These are phyloP conservation scores for Endomychus coccineus DNA, from an alignment of 2,888 invertebrate genomes.

Conservation along the genomic window DNA sequence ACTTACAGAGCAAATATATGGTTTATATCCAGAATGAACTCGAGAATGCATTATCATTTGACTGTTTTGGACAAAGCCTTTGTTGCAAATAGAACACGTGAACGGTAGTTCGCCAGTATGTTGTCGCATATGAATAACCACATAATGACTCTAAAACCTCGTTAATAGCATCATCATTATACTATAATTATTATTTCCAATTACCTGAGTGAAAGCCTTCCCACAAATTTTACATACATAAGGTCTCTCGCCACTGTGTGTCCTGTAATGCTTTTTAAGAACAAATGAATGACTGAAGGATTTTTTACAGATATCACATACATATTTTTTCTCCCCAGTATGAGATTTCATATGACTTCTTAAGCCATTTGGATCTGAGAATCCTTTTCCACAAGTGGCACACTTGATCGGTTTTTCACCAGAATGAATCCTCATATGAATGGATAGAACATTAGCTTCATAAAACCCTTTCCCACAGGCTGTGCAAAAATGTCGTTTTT, in stretches of 20 bases:
- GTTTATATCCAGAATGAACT: conserved; percentile 35
- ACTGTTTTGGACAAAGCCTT: conserved; percentile 34
- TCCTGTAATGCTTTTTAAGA: conserved; percentile 32
- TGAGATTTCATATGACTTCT: conserved; percentile 34
- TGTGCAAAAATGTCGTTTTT: conserved; percentile 35
- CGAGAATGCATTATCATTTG: conserved; percentile 34
- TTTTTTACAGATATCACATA: conserved; percentile 33
- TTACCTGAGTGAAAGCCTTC: conserved; percentile 35
- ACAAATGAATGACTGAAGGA: conserved; percentile 36
- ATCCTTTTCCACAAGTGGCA: conserved; percentile 30
- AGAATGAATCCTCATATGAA: conserved; percentile 36
- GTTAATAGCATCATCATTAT: background rate
- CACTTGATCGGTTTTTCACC: conserved; percentile 37
- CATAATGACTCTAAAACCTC: conserved; percentile 34
- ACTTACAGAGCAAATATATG: conserved; percentile 33
- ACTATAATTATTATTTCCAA: no score
- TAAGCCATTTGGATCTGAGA: conserved; percentile 35
- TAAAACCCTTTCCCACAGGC: conserved; percentile 38
- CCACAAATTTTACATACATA: conserved; percentile 34
- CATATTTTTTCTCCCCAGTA: conserved; percentile 34
- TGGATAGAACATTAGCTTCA: conserved; percentile 34
- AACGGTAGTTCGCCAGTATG: conserved; percentile 37
- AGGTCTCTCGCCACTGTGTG: conserved; percentile 34
- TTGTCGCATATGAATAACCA: conserved; percentile 35
- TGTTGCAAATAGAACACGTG: conserved; percentile 30